Percentiles rank a stretch among this genome's conserved stretches.
Conservation (phyloP, 1,140 invertebrate species). For the Acyrthosiphon pisum region DNA sequence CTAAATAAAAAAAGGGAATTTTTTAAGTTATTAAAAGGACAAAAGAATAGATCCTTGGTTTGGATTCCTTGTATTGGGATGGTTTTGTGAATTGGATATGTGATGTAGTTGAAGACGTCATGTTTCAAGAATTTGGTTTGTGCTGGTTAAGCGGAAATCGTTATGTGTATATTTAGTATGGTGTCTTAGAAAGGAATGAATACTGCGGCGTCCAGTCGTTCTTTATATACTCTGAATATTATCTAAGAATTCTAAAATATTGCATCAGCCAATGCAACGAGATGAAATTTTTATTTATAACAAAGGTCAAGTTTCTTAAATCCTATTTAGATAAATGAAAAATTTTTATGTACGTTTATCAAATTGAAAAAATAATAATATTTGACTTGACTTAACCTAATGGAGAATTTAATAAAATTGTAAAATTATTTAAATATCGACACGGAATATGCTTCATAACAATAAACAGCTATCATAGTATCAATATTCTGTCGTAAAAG, state of each 20-base stretch:
- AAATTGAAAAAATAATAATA: neutral
- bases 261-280: constrained; percentile 40
- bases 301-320: constrained; percentile 46
- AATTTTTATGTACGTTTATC: neutral
- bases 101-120: constrained; percentile 41
- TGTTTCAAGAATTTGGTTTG: constrained; percentile 35
- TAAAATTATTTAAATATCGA: neutral
- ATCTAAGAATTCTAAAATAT: constrained; percentile 23
- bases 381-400: neutral
- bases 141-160: constrained; percentile 35
- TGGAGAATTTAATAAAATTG: neutral
- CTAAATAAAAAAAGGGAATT: constrained; percentile 7
- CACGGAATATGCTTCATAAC: neutral
- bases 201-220: neutral
- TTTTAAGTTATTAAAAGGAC: constrained; percentile 47
- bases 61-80: constrained; percentile 5
- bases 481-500: neutral
- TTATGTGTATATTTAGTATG: constrained; percentile 21
- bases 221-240: constrained; percentile 34
- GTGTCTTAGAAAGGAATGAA: constrained; percentile 43
- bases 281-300: constrained; percentile 24
- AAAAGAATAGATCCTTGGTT: constrained; percentile 34
- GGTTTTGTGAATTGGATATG: constrained; percentile 7
- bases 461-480: neutral
- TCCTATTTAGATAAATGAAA: constrained; percentile 32